A percentile compares a stretch with the other conserved stretches of the same genome.
Evolutionary conservation across 2,113 vertebrate genomes (phyloP).

Genomic region (Aphyosemion australe): DNA sequence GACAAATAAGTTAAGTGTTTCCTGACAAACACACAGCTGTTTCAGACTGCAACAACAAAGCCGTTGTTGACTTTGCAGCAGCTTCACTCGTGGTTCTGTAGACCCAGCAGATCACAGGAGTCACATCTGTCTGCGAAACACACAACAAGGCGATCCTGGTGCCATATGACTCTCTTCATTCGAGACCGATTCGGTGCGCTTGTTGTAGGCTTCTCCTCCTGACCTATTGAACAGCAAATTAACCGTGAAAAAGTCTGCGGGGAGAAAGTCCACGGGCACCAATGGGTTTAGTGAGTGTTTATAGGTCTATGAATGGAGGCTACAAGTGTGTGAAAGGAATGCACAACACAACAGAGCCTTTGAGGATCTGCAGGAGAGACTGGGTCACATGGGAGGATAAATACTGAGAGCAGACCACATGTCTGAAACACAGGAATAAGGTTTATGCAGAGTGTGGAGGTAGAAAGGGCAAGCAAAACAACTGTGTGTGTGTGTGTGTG

Average conservation of each 20-base stretch:
- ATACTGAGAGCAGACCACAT: conserved; percentile 60
- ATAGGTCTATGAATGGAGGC: conserved; percentile 7
- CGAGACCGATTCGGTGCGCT: background rate
- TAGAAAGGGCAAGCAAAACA: conserved; percentile 10
- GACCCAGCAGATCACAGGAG: conserved; percentile 21
- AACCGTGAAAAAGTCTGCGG: conserved; percentile 51
- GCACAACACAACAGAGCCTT: conserved; percentile 59
- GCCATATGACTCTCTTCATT: conserved; percentile 37
- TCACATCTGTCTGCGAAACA: conserved; percentile 42
- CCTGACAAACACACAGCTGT: conserved; percentile 4
- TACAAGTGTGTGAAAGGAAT: conserved; percentile 22
- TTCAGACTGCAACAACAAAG: conserved; percentile 13
- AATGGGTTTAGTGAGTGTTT: conserved; percentile 45
- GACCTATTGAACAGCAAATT: conserved; percentile 67
- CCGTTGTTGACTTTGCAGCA: conserved; percentile 22
- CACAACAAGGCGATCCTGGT: conserved; percentile 4
- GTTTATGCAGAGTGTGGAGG: conserved; percentile 20
- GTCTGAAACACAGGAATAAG: conserved; percentile 16
- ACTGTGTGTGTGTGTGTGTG: conserved; percentile 15
- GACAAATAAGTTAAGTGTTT: conserved; percentile 14
- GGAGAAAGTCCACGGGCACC: conserved; percentile 34
- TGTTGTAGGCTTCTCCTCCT: conserved; percentile 61
- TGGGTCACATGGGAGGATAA: conserved; percentile 61
- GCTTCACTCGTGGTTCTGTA: conserved; percentile 18
- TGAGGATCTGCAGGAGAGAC: conserved; percentile 57